Conservation (phyloP, 2,797 vertebrate species). For the Rhinichthys osculus region DNA sequence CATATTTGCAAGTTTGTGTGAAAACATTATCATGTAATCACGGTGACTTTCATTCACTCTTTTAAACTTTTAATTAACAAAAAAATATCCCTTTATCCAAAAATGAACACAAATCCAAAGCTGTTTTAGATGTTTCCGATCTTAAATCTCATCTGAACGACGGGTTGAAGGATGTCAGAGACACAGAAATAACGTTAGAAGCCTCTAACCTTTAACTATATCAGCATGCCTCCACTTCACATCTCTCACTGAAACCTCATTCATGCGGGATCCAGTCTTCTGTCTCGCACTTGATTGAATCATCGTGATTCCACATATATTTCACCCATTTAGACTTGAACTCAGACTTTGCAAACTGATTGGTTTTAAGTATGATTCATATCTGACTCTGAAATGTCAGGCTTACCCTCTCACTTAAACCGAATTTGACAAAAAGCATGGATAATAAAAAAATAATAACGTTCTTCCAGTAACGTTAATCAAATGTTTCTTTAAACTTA, state of each 20-base stretch:
- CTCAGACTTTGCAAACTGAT: conserved; percentile 33
- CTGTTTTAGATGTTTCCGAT: background rate
- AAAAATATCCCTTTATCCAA: background rate
- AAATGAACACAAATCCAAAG: background rate
- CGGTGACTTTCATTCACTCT: background rate
- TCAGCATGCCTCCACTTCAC: conserved; percentile 49
- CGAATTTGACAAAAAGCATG: conserved; percentile 35
- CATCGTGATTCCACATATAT: conserved; percentile 44
- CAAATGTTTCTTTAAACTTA: background rate
- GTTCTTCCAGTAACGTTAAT: background rate
- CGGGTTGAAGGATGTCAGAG: conserved; percentile 6
- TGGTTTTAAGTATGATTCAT: conserved; percentile 51
- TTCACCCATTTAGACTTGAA: conserved; percentile 49
- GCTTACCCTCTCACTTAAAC: conserved; percentile 28
- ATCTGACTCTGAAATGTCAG: conserved; percentile 53
- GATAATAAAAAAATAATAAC: background rate
- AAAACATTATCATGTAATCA: background rate
- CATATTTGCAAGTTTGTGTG: too few relatives aligned
- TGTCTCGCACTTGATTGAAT: conserved; percentile 50
- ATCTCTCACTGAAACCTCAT: conserved; percentile 57
- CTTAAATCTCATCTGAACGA: background rate
- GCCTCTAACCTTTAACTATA: conserved; percentile 48
- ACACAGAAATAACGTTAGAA: conserved; percentile 35
- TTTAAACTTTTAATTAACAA: background rate
- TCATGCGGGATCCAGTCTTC: conserved; percentile 44